Conservation (phyloP, 2,888 invertebrate species). For the Dolichopus griseipennis region DNA sequence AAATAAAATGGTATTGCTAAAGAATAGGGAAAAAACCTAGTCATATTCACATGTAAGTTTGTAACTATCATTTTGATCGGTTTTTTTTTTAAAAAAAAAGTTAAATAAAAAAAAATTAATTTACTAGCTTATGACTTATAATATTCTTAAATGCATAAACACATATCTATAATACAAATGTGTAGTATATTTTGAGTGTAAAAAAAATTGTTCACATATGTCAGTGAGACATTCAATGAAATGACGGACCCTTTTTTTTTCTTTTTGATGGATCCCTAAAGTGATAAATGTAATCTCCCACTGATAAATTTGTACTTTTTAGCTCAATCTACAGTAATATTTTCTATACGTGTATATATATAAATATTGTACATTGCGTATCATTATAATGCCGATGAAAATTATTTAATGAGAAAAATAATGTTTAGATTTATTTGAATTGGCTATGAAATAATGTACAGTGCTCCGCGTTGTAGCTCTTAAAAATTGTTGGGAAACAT, state of each 20-base stretch:
- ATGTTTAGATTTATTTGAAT: not conserved
- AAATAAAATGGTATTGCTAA: not conserved
- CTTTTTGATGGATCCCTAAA: not conserved
- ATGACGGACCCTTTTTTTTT: not conserved
- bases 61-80: not conserved
- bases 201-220: too few species aligned
- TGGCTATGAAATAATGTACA: not conserved
- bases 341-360: not conserved
- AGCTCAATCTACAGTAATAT: not conserved
- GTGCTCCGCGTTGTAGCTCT: too few species aligned
- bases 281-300: slow-evolving; percentile 4
- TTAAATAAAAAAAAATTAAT: not conserved
- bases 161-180: too few species aligned
- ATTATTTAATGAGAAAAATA: not conserved
- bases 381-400: not conserved
- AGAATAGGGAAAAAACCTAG: not conserved
- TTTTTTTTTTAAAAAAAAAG: not conserved
- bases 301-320: not conserved
- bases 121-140: too few species aligned
- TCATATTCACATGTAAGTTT: not conserved
- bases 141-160: too few species aligned
- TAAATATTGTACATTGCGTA: not conserved
- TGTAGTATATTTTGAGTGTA: too few species aligned
- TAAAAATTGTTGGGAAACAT: too few species aligned
- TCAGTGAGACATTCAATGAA: not conserved